Percentiles rank a stretch among this genome's conserved stretches.
Evolutionary conservation across 2,113 vertebrate genomes (phyloP).

Genomic region (Phainopepla nitens): DNA sequence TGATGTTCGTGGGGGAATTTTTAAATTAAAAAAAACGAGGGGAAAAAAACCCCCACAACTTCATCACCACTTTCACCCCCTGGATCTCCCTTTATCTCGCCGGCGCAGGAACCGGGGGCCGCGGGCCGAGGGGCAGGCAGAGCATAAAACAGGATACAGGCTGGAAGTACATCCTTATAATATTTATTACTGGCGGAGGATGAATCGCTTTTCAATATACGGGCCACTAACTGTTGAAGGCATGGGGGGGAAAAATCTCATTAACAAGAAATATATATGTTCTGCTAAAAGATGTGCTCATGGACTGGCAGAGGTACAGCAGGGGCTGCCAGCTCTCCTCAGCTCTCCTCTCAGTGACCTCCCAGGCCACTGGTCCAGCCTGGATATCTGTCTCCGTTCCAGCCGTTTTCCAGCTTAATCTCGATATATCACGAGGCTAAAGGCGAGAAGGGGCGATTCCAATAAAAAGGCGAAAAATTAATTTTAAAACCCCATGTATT

Average conservation of each 20-base stretch:
- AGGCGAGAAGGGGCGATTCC: neutral
- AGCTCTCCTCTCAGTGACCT: neutral
- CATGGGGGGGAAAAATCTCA: neutral
- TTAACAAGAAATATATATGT: constrained; percentile 23
- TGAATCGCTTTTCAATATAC: constrained; percentile 48
- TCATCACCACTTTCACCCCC: neutral
- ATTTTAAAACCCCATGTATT: neutral
- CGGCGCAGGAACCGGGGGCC: neutral
- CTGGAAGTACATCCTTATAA: constrained; percentile 48
- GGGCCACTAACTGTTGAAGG: constrained; percentile 16
- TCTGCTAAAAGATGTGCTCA: constrained; percentile 37
- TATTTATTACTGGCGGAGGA: constrained; percentile 54
- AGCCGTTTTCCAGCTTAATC: neutral
- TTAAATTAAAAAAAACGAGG: neutral
- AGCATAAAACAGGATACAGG: constrained; percentile 4
- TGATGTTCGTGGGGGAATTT: neutral
- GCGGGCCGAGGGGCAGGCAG: neutral
- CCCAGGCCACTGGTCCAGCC: constrained; percentile 3
- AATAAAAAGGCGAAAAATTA: neutral
- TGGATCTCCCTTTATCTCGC: neutral
- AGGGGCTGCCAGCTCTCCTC: neutral
- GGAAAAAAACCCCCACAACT: rapidly evolving
- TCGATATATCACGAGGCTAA: neutral
- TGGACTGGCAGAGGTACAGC: neutral
- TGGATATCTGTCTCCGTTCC: neutral